Evolutionary conservation across 2,113 vertebrate genomes (phyloP).

Genomic region (Morone chrysops): DNA sequence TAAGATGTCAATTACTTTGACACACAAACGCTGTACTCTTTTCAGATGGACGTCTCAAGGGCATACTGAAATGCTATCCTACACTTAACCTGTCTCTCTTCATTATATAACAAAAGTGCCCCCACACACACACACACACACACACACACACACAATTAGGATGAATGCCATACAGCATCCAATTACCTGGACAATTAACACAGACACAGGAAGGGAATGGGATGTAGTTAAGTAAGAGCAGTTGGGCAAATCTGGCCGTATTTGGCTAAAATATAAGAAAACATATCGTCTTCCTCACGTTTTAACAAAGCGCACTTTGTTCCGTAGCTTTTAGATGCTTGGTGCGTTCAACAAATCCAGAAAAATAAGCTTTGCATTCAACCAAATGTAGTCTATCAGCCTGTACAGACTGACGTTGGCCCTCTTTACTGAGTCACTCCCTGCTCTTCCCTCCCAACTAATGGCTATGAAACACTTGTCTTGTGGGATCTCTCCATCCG

Average conservation of each 20-base stretch:
- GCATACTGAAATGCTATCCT: slow-evolving; percentile 73
- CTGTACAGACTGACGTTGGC: not conserved
- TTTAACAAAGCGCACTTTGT: slow-evolving; percentile 1
- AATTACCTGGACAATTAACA: slow-evolving; percentile 38
- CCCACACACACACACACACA: slow-evolving; percentile 31
- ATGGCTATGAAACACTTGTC: slow-evolving; percentile 57
- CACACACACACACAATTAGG: slow-evolving; percentile 44
- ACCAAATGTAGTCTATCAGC: slow-evolving; percentile 10
- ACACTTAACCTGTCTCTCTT: slow-evolving; percentile 75
- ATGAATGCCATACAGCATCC: slow-evolving; percentile 41
- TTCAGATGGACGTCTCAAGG: slow-evolving; percentile 74
- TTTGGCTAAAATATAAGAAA: not conserved
- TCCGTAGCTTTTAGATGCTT: not conserved
- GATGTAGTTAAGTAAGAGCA: not conserved
- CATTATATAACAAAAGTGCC: slow-evolving; percentile 63
- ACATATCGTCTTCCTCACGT: not conserved
- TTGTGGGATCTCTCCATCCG: slow-evolving; percentile 68
- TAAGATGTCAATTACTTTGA: slow-evolving; percentile 79
- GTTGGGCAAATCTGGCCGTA: not conserved
- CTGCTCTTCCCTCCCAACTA: slow-evolving; percentile 31
- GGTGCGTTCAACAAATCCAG: not conserved
- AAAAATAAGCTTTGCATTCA: slow-evolving; percentile 1
- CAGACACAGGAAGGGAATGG: not conserved
- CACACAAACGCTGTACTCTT: slow-evolving; percentile 73
- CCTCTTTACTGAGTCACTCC: slow-evolving; percentile 19